Evolutionary conservation across 2,888 invertebrate genomes (phyloP), one percentile per base, ranked within the genome.

Genomic region (Athalia rosae): DNA sequence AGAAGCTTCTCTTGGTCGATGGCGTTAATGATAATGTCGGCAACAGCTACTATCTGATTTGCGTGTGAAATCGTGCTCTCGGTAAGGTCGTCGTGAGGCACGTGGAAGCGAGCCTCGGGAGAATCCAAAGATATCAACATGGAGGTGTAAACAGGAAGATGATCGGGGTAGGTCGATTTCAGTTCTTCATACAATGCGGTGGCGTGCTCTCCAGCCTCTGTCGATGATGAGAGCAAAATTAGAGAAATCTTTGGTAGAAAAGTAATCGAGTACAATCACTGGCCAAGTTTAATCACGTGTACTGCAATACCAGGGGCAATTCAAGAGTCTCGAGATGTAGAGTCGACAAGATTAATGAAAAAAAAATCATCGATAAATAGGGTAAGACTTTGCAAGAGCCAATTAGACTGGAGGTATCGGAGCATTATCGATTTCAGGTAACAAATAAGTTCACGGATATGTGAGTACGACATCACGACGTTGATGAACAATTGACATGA

Each of bases 1-100:
- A 98, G 91, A 80, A 99, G 89, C 81, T 94, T 93, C 28, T 95
- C 94, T 82, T 94, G 94, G 87, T 98, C 95, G 41, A 97, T 94
- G 80, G 93, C 92, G 7, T 91, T 91, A 73, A 96, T 91, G 15
- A 96, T 94, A 88, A 93, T 90, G 87, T 95, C 91, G 84, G 94
- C 91, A 45, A 95, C 90, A 13, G 91, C 90, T 53, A 94, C 90
- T 76, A 95, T 93, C 85, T 92, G 92, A 84, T 91, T 87, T 3
- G 89, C 87, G 28, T 88, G 85, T 13, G 82, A 85, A n/a, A 89
- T 81, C 13, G 87, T 84, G 11, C 86, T 87, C 45, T 89, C 89
- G 4, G 86, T 82, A 9, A 89, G 80, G 79, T 89, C 88, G 48
- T 89, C 89, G 28, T 89, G 84, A 4, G 92, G 92, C 62, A 91